Evolutionary conservation across 2,888 invertebrate species (phyloP).

Genomic region (Caradrina kadenii): DNA sequence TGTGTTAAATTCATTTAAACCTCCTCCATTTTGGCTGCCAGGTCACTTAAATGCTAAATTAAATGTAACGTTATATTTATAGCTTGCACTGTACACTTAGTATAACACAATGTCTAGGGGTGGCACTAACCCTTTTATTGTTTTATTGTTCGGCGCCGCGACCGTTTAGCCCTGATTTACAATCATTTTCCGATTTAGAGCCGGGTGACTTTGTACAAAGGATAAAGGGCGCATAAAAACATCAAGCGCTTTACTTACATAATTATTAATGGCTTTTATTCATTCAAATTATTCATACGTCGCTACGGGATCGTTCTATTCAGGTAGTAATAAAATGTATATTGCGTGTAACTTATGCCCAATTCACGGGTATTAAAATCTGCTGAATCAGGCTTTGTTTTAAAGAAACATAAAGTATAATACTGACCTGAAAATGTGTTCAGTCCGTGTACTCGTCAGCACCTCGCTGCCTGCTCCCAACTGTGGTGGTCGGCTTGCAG

Average conservation of each 20-base stretch:
- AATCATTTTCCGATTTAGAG: conserved; percentile 50
- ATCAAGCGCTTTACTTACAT: conserved; percentile 53
- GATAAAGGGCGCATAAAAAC: conserved; percentile 45
- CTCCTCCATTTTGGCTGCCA: not conserved
- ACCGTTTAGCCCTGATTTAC: conserved; percentile 64
- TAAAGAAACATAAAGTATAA: too few species aligned
- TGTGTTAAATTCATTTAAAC: not conserved
- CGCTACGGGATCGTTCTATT: not conserved
- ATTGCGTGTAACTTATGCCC: not conserved
- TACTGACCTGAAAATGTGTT: too few species aligned
- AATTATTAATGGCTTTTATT: conserved; percentile 47
- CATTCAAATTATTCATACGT: conserved; percentile 27
- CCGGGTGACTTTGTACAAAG: conserved; percentile 31
- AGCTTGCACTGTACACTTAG: conserved; percentile 27
- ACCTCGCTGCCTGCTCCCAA: too few species aligned
- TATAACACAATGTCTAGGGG: conserved; percentile 29
- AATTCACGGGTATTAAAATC: not conserved
- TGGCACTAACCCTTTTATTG: conserved; percentile 62
- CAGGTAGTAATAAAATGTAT: not conserved
- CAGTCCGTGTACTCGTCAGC: too few species aligned
- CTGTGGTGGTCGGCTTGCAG: too few species aligned
- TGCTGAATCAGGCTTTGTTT: not conserved
- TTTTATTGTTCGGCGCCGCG: conserved; percentile 59
- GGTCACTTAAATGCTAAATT: not conserved
- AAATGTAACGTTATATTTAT: conserved; percentile 4